These are phyloP conservation scores for Campylorhamphus procurvoides DNA, from an alignment of 2,113 vertebrate species.

Conservation along the genomic window DNA sequence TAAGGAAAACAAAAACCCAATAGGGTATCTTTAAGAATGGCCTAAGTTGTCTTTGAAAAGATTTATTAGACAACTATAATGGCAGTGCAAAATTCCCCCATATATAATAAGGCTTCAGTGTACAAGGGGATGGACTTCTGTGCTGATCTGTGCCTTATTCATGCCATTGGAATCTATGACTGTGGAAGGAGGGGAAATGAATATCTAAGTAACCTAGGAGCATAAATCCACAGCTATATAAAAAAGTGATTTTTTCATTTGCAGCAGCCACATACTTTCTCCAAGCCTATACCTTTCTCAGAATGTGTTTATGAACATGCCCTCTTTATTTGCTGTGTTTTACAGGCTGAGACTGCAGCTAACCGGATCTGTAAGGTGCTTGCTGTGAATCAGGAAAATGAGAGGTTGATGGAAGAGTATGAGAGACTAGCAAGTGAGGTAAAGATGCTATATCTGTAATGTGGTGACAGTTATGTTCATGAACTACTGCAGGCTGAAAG, in stretches of 20 bases:
- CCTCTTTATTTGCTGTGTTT: conserved; percentile 66
- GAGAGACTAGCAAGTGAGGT: conserved; percentile 98
- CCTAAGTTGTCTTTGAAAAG: not conserved
- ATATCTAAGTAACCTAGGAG: not conserved
- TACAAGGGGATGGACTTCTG: not conserved
- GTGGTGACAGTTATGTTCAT: not conserved
- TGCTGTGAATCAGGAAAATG: conserved; percentile 98
- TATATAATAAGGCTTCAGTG: not conserved
- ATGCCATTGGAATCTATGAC: not conserved
- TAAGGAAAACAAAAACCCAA: not conserved
- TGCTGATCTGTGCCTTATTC: not conserved
- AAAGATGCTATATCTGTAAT: conserved; percentile 42
- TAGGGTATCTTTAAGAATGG: not conserved
- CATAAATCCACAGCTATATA: not conserved
- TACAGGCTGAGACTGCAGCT: conserved; percentile 96
- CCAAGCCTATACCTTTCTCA: not conserved
- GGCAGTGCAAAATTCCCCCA: not conserved
- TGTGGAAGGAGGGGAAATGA: not conserved
- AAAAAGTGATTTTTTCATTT: not conserved
- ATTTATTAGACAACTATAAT: not conserved
- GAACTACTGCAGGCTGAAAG: not conserved
- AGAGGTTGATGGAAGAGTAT: conserved; percentile 98
- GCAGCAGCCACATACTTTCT: not conserved
- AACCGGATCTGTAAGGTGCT: conserved; percentile 98
- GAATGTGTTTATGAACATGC: conserved; percentile 4